Evolutionary conservation across 2,888 invertebrate genomes (phyloP).

Genomic region (Aricia artaxerxes): DNA sequence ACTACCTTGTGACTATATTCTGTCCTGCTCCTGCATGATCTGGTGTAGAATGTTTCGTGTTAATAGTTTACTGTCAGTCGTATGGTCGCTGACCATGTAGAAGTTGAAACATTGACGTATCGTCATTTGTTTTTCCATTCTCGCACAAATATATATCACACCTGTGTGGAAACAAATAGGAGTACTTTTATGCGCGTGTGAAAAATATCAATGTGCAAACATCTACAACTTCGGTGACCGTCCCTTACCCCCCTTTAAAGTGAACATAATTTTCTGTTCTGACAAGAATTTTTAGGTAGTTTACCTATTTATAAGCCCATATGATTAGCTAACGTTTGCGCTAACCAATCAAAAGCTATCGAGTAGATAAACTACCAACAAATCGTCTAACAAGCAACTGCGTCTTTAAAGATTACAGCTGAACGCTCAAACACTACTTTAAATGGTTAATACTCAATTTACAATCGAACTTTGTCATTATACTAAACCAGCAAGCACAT

Average conservation of each 20-base stretch:
- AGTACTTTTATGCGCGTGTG: background rate
- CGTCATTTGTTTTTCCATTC: background rate
- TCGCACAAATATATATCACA: background rate
- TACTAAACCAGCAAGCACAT: too few species aligned
- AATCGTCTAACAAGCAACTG: too few species aligned
- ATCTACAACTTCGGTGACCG: background rate
- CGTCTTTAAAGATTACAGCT: too few species aligned
- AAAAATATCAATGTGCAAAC: background rate
- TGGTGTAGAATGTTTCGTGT: background rate
- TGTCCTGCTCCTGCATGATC: background rate
- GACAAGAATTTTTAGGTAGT: too few species aligned
- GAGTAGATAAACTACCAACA: too few species aligned
- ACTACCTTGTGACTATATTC: conserved; percentile 31
- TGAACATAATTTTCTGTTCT: too few species aligned
- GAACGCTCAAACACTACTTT: too few species aligned
- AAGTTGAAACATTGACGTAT: background rate
- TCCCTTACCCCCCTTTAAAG: background rate
- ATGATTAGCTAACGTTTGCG: too few species aligned
- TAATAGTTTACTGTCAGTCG: background rate
- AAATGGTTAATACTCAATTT: too few species aligned
- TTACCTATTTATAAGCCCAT: too few species aligned
- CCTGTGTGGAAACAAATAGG: background rate
- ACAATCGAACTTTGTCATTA: too few species aligned
- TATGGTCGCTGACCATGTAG: background rate
- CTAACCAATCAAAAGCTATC: too few species aligned